A percentile compares a stretch with the other conserved stretches of the same genome.
phyloP scores from a whole-genome alignment of 2,888 invertebrate genomes.

The Drosophila mettleri region DNA sequence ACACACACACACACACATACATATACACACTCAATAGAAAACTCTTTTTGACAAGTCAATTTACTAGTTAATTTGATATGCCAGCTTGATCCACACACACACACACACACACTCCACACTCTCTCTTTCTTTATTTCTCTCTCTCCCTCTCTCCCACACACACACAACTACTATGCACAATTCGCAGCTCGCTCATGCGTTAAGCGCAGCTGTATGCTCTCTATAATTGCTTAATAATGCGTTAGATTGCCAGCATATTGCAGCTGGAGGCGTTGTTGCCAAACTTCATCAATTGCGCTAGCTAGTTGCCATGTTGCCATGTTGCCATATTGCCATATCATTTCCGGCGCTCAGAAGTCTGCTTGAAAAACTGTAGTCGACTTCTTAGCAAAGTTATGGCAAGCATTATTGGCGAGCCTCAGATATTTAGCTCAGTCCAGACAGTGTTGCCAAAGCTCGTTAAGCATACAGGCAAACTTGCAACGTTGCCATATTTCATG shows the following conservation, averaged over 20 bases:
- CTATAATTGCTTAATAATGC: conserved; percentile 60
- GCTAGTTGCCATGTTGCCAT: conserved; percentile 14
- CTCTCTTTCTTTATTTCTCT: too few species aligned
- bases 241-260: conserved; percentile 29
- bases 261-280: conserved; percentile 15
- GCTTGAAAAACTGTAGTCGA: not conserved
- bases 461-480: not conserved
- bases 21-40: conserved; percentile 24
- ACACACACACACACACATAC: not conserved
- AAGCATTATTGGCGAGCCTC: not conserved
- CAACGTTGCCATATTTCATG: not conserved
- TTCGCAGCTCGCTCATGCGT: conserved; percentile 22
- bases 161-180: conserved; percentile 6
- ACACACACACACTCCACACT: not conserved
- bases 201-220: conserved; percentile 15
- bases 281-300: not conserved
- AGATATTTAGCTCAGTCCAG: not conserved
- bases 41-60: conserved; percentile 81
- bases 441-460: conserved; percentile 1
- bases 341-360: too few species aligned
- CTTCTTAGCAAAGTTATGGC: not conserved
- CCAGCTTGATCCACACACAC: conserved; percentile 17
- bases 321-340: conserved; percentile 11
- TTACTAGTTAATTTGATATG: conserved; percentile 81
- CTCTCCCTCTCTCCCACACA: not conserved